Evolutionary conservation across 35 echinoderm and acorn worm species (phyloP), one percentile per base, ranked within the genome.

Genomic region (Acanthaster planci): DNA sequence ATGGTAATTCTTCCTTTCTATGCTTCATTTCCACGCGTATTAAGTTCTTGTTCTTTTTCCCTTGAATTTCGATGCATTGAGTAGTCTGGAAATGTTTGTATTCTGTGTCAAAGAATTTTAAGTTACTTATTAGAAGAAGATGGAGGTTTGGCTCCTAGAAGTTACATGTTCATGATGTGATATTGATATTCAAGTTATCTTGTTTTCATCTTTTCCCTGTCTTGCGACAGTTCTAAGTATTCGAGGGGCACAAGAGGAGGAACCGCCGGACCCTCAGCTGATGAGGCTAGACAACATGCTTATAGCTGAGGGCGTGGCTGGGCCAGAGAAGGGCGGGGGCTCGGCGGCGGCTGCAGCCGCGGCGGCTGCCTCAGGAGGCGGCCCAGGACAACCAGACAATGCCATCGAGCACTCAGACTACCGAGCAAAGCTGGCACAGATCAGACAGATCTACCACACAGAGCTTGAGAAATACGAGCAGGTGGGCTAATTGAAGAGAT

Each of bases 401-500:
- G 96, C 96, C 15, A 99, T 99, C 29, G 96, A 99, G 84, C 96
- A 99, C 56, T 91, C 92, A 39, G 96, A 99, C 59, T 99, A 99
- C 89, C 78, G 96, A 81, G 91, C 96, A 32, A 99, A 99, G 77
- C 89, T 99, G 55, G 96, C 96, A 86, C 96, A 99, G 77, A 99
- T 99, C 80, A 93, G 96, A 79, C 96, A 99, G 79, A 99, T 99
- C 60, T 99, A 99, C 60, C 96, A 99, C 72, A 99, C 96, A 86
- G 96, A 99, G 58, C 80, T 99, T 80, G 96, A 99, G 86, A 99
- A 99, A 99, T 99, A 99, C 77, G 96, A 99, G 88, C 96, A 99
- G 96, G 96, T 94, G 59, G 40, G 84, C 72, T 59, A 59, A 72
- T 72, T 34, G 34, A 72, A 31, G 64, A 47, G 42, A 47, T 6